Evolutionary conservation across 2,888 invertebrate genomes (phyloP).

Genomic region (Euplagia quadripunctaria): DNA sequence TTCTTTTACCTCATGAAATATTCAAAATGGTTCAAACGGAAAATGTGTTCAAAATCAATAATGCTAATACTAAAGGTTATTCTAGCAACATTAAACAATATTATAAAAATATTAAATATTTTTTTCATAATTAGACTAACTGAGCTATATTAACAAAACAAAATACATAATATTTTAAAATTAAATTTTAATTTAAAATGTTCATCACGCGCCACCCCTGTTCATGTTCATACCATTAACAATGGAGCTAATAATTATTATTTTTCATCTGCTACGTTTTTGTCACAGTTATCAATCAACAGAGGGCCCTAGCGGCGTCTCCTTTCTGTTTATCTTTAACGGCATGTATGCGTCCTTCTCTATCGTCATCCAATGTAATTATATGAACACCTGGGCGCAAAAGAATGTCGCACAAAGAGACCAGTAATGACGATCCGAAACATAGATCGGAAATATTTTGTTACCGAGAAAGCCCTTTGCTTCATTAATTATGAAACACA

Average conservation of each 20-base stretch:
- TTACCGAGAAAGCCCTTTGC: conserved; percentile 85
- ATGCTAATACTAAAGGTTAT: background rate
- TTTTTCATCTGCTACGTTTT: conserved; percentile 87
- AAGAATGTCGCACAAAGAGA: conserved; percentile 87
- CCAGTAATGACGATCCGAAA: conserved; percentile 86
- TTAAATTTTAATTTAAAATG: conserved; percentile 25
- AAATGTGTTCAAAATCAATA: background rate
- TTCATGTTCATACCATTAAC: conserved; percentile 80
- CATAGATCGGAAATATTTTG: conserved; percentile 85
- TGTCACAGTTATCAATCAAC: conserved; percentile 88
- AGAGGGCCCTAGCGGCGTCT: conserved; percentile 73
- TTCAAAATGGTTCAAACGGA: background rate
- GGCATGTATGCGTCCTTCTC: conserved; percentile 67
- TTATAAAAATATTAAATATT: background rate
- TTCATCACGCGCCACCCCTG: conserved; percentile 72
- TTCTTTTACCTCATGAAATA: background rate
- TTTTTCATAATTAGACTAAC: background rate
- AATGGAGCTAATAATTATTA: conserved; percentile 87
- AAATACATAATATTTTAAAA: background rate
- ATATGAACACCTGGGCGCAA: conserved; percentile 87
- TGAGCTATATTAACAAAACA: background rate
- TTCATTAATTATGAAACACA: conserved; percentile 88
- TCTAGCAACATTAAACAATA: background rate
- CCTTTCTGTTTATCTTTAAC: conserved; percentile 55
- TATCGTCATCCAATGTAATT: conserved; percentile 79